Percentiles rank a stretch among this genome's conserved stretches.
These are phyloP conservation scores for Heterotilapia buettikoferi DNA, from an alignment of 2,113 vertebrate species.

Conservation along the genomic window DNA sequence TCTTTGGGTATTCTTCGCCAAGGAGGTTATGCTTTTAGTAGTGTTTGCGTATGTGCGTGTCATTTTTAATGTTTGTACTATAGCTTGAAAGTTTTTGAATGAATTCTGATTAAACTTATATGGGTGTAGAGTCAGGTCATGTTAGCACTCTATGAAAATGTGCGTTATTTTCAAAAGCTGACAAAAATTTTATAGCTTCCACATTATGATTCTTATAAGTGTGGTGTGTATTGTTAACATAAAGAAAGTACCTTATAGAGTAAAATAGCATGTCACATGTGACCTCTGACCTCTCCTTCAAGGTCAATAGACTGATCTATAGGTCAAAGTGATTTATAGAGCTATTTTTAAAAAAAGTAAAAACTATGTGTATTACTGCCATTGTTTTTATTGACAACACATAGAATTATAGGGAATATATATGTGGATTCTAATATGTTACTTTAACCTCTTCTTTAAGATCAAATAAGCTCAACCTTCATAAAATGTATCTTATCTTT, in stretches of 20 bases:
- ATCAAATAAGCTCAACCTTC: not conserved
- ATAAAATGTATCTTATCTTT: not conserved
- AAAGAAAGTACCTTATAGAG: not conserved
- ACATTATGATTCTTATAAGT: not conserved
- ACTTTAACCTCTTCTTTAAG: not conserved
- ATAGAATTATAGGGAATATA: not conserved
- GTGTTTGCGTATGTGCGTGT: rapidly evolving
- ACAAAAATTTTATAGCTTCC: not conserved
- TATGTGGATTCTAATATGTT: not conserved
- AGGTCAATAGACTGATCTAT: not conserved
- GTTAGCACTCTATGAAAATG: not conserved
- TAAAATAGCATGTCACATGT: not conserved
- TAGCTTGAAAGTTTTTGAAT: not conserved
- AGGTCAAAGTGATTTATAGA: not conserved
- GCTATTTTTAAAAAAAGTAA: rapidly evolving
- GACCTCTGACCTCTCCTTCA: not conserved
- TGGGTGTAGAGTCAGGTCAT: rapidly evolving
- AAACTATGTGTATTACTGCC: not conserved
- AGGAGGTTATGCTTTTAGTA: not conserved
- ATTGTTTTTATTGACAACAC: not conserved
- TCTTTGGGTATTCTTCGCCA: not conserved
- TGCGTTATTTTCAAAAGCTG: not conserved
- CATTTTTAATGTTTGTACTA: not conserved
- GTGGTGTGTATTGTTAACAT: not conserved
- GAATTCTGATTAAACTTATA: not conserved